Conservation (phyloP, 2,888 invertebrate species). For the Idaea straminata region DNA sequence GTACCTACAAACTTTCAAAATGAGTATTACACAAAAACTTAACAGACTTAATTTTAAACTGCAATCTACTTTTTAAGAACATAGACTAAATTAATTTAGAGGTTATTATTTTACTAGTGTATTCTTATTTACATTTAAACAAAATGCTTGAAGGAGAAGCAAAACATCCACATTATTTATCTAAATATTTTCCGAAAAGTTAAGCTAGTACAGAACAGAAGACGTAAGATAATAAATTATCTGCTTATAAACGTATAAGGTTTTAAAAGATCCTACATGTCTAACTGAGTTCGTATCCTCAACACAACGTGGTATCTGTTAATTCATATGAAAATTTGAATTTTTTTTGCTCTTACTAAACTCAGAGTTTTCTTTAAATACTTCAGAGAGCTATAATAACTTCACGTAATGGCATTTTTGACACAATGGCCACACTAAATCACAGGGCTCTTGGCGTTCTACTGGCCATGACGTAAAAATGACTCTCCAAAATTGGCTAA, state of each 20-base stretch:
- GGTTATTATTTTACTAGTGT: too few relatives aligned
- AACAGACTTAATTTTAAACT: too few relatives aligned
- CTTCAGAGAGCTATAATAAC: conserved; percentile 1
- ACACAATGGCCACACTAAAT: neutral
- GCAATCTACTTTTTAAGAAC: too few relatives aligned
- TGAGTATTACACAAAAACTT: too few relatives aligned
- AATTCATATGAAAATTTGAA: neutral
- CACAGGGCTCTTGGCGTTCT: neutral
- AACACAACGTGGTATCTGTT: neutral
- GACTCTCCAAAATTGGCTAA: neutral
- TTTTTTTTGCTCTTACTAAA: neutral
- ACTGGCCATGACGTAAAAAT: conserved; percentile 1
- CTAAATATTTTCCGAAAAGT: too few relatives aligned
- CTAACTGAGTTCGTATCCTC: neutral
- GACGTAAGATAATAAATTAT: too few relatives aligned
- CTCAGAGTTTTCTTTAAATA: neutral
- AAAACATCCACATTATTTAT: too few relatives aligned
- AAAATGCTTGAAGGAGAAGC: too few relatives aligned
- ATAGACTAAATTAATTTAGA: too few relatives aligned
- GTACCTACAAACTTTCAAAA: too few relatives aligned
- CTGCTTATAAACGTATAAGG: neutral
- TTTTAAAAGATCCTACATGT: neutral
- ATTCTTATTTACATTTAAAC: too few relatives aligned
- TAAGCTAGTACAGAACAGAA: too few relatives aligned
- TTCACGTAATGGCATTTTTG: neutral